phyloP scores from a whole-genome alignment of 2,113 vertebrate genomes.

The Rostratula benghalensis region DNA sequence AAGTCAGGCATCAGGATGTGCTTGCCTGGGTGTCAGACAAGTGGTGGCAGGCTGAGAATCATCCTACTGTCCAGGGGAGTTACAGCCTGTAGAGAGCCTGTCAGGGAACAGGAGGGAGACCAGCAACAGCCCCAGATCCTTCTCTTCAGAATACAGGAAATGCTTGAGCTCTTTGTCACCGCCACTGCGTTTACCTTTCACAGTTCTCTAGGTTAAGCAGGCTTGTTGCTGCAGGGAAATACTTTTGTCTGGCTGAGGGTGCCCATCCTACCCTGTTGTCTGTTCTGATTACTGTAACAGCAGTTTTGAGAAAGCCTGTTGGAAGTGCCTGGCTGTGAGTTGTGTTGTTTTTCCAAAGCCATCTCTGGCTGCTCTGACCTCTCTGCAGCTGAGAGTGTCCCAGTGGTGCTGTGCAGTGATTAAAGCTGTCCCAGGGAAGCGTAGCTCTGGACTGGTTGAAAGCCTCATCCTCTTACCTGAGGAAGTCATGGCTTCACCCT shows the following conservation, averaged over 20 bases:
- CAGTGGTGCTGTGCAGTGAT: not conserved
- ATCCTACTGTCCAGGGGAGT: not conserved
- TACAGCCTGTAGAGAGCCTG: not conserved
- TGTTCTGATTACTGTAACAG: not conserved
- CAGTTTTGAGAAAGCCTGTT: not conserved
- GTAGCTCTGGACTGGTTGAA: not conserved
- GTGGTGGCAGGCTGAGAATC: not conserved
- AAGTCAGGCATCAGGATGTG: not conserved
- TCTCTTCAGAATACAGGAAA: not conserved
- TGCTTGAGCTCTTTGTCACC: not conserved
- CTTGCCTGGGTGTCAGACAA: not conserved
- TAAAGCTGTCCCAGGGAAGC: not conserved
- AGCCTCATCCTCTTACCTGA: not conserved
- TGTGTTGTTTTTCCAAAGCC: not conserved
- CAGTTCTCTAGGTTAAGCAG: not conserved
- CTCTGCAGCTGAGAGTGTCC: too few species aligned
- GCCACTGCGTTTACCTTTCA: not conserved
- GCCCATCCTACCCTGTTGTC: not conserved
- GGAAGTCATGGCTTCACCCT: not conserved
- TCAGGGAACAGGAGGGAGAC: not conserved
- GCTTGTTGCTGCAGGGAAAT: not conserved
- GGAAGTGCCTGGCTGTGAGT: not conserved
- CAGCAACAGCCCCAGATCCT: not conserved
- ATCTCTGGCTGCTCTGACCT: too few species aligned
- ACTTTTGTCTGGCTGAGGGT: not conserved